Evolutionary conservation across 2,888 invertebrate genomes (phyloP), one percentile per base, ranked within the genome.

Genomic region (Diplazon laetatorius): DNA sequence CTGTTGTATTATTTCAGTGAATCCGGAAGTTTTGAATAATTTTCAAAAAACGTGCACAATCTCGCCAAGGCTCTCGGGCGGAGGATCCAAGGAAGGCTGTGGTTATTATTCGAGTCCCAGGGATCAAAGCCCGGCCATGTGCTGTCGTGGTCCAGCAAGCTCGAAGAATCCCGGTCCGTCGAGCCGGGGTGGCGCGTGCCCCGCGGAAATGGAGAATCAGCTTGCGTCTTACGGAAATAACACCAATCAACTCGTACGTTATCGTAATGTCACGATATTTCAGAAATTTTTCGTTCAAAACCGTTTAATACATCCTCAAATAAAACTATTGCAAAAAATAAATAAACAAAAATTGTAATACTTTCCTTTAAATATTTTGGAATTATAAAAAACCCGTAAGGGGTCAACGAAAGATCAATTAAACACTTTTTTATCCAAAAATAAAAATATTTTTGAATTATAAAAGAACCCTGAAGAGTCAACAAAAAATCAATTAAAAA

Each of bases 171-270:
- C 82, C 1, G 81, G 78, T 30, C 70, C 84, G 4, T 63, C 79
- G 4, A 66, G 76, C 5, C 82, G 84, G 6, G 50, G 57, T 22
- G 91, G 89, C 9, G 75, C 86, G 0, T 93, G 92, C 82, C 92
- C 92, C 1, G 91, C 91, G 0, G 92, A 92, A 59, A 85, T 92
- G 44, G 91, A 91, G 70, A 85, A 88, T 59, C 89, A 91, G n/a
- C 80, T 92, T 4, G 84, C 88, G 16, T 89, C 90, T 76, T 92
- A 92, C 80, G 90, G 91, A 0, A 90, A 91, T 70, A 92, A 89
- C 57, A 92, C 92, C 0, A 91, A 90, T 75, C 87, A 91, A 71
- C 80, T 92, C 79, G 92, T 92, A 86, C 57, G 77, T 80, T n/a
- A 22, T 55, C 48, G 42, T 14, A 5, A 0, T 35, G 16, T 25